Base-by-base conservation (phyloP, 2,797 vertebrate species). In the Antennarius maculatus region DNA sequence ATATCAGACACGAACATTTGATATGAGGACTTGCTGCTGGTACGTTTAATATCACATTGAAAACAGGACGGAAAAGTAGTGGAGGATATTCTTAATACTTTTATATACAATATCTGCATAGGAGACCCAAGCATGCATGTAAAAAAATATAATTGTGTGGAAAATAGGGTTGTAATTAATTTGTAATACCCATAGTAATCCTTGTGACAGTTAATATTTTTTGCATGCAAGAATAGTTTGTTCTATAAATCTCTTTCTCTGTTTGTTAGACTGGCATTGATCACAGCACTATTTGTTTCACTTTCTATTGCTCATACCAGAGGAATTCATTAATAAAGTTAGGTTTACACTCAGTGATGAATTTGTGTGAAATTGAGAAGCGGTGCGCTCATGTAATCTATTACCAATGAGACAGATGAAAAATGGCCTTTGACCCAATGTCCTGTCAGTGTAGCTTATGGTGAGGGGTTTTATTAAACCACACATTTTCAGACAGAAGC, bases 391-490 rank as follows among this genome's bases (percentile, higher is more conserved):
- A 17, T 80, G 48, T 58, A 14, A 71, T 23, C 62, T 54, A 52
- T 73, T 78, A 66, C 66, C 52, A 74, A 9, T 13, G 43, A 74
- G 76, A 77, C 50, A 66, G 71, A 70, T 83, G 69, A 71, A 77
- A 74, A 81, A 83, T 79, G 74, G 29, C 80, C 82, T 78, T 80
- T 89, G 83, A 89, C 85, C 83, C 56, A 5, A 48, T 74, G 76
- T 79, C 74, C 71, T 90, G 80, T 84, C 64, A 69, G 60, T 84
- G 71, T 34, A 68, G 65, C 84, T 84, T 66, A 64, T 10, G 60
- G 34, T 50, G 56, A 65, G 63, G 49, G 7, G 8, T 7, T 71
- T 65, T 43, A 58, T 76, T 59, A 69, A 71, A 61, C 49, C 29
- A 4, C 11, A 13, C 48, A 39, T 47, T 76, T 71, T 71, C 6